A percentile compares a stretch with the other conserved stretches of the same genome.
phyloP scores from a whole-genome alignment of 2,113 vertebrate genomes.

The Siphamia tubifer region DNA sequence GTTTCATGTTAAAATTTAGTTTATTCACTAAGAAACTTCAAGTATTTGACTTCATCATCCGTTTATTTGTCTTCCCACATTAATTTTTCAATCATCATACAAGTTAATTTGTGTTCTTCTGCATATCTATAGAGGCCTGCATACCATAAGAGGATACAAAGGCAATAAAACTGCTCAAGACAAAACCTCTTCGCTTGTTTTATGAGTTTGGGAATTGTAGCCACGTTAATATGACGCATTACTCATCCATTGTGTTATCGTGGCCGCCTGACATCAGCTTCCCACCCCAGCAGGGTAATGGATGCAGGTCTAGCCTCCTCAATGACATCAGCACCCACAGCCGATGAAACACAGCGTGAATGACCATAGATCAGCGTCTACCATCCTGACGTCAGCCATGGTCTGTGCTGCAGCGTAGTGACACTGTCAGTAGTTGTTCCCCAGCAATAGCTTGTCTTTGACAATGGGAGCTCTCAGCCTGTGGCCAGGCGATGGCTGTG shows the following conservation, averaged over 20 bases:
- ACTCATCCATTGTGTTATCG: slow-evolving; percentile 56
- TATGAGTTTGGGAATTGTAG: slow-evolving; percentile 59
- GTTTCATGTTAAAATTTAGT: not conserved
- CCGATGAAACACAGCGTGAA: slow-evolving; percentile 45
- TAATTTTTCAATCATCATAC: not conserved
- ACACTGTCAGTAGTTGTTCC: slow-evolving; percentile 59
- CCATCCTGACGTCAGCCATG: slow-evolving; percentile 63
- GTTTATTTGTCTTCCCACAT: not conserved
- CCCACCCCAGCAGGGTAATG: slow-evolving; percentile 53
- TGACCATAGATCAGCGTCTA: slow-evolving; percentile 57
- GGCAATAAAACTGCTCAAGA: slow-evolving; percentile 29
- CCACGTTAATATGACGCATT: slow-evolving; percentile 44
- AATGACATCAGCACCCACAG: slow-evolving; percentile 66
- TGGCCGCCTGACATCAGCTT: slow-evolving; percentile 45
- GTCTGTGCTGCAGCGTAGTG: slow-evolving; percentile 20
- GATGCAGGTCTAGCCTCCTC: slow-evolving; percentile 42
- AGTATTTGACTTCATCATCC: not conserved
- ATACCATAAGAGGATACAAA: not conserved
- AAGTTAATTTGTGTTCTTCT: slow-evolving; percentile 12
- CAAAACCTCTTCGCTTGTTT: slow-evolving; percentile 60
- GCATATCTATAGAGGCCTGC: slow-evolving; percentile 4
- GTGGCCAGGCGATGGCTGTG: slow-evolving; percentile 5
- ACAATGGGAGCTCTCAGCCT: slow-evolving; percentile 71
- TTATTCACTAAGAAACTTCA: not conserved
- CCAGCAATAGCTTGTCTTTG: slow-evolving; percentile 25